Conservation (phyloP, 2,797 vertebrate genomes). For the Cossypha caffra region DNA sequence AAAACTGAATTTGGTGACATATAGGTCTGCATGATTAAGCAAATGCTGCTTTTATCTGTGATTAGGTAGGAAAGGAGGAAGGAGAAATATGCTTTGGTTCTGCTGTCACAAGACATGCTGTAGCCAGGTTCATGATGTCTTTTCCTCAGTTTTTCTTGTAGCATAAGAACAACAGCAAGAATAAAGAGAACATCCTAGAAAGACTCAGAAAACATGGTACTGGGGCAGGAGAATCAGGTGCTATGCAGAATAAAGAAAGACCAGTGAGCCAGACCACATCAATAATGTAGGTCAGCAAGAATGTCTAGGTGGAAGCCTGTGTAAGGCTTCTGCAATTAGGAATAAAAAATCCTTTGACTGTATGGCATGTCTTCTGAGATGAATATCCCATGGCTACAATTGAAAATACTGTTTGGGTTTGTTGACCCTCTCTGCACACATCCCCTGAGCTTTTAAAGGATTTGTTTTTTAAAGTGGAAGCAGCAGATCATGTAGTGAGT, state of each 20-base stretch:
- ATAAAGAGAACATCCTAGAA: background rate
- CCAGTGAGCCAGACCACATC: background rate
- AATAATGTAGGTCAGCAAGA: background rate
- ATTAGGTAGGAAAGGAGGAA: background rate
- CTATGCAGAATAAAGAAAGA: constrained; percentile 22
- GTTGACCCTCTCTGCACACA: background rate
- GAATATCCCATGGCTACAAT: constrained; percentile 47
- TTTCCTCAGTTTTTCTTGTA: background rate
- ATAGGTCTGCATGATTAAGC: background rate
- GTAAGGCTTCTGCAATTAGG: constrained; percentile 2
- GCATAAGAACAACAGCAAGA: background rate
- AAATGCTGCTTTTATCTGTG: background rate
- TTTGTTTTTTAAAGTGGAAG: constrained; percentile 12
- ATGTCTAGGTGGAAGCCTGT: background rate
- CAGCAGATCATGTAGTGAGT: background rate
- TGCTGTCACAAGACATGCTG: background rate
- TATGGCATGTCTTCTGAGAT: background rate
- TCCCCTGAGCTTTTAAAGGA: background rate
- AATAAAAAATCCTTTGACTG: constrained; percentile 18
- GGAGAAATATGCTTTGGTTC: background rate
- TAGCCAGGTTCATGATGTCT: background rate
- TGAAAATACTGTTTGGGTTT: constrained; percentile 22
- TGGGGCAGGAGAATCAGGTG: background rate
- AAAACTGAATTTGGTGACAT: background rate
- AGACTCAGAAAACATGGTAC: background rate